Percentiles rank a stretch among this genome's conserved stretches.
These are phyloP conservation scores for Anagrus nilaparvatae DNA, from an alignment of 1,140 invertebrate genomes.

Conservation along the genomic window DNA sequence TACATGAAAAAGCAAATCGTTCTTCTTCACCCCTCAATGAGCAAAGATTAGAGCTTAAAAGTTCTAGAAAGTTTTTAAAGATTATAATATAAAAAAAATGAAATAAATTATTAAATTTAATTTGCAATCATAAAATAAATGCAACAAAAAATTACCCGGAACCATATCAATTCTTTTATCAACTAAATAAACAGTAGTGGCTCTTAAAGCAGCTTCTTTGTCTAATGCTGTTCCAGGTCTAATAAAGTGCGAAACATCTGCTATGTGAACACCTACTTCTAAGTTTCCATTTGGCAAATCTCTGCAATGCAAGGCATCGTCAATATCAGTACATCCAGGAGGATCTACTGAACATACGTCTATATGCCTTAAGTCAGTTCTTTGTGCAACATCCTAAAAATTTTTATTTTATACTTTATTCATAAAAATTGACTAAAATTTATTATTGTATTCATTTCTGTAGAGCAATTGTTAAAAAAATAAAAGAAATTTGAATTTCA, in stretches of 20 bases:
- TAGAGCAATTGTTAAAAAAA: constrained; percentile 22
- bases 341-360: constrained; percentile 96
- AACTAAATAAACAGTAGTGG: constrained; percentile 85
- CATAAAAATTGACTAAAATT: background rate
- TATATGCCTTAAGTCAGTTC: constrained; percentile 75
- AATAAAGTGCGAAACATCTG: constrained; percentile 92
- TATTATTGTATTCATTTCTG: constrained; percentile 4
- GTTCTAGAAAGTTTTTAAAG: constrained; percentile 43
- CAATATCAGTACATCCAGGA: constrained; percentile 97
- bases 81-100: constrained; percentile 5
- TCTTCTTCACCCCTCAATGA: constrained; percentile 78
- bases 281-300: constrained; percentile 63
- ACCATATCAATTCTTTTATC: constrained; percentile 87
- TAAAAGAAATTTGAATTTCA: constrained; percentile 19
- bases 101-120: constrained; percentile 3
- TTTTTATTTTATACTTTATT: too few relatives aligned
- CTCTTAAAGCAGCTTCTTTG: constrained; percentile 71
- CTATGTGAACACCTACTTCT: constrained; percentile 92
- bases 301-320: constrained; percentile 92
- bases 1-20: constrained; percentile 84
- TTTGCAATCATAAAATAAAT: background rate
- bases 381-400: constrained; percentile 63
- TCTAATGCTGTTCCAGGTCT: constrained; percentile 80
- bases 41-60: constrained; percentile 88
- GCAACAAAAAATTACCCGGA: constrained; percentile 44